phyloP scores from a whole-genome alignment of 1,140 invertebrate genomes.

The Bombyx mandarina region DNA sequence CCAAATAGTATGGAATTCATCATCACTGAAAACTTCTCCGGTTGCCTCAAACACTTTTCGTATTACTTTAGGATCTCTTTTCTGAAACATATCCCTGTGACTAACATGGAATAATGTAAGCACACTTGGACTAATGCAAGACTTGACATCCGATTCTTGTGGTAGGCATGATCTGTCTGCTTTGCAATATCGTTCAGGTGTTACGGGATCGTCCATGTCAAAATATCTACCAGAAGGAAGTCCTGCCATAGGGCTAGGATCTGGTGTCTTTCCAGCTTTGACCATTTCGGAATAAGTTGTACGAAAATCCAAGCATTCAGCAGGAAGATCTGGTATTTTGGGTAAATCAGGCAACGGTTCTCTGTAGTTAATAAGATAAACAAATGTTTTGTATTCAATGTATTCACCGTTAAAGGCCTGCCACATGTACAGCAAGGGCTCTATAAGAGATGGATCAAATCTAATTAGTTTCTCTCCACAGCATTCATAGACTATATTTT shows the following conservation, averaged over 20 bases:
- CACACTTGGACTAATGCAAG: slow-evolving; percentile 43
- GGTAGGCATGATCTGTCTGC: slow-evolving; percentile 41
- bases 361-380: slow-evolving; percentile 46
- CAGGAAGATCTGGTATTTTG: slow-evolving; percentile 38
- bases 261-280: slow-evolving; percentile 29
- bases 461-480: slow-evolving; percentile 44
- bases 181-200: slow-evolving; percentile 37
- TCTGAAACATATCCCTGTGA: slow-evolving; percentile 57
- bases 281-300: slow-evolving; percentile 62
- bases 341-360: slow-evolving; percentile 44
- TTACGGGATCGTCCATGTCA: slow-evolving; percentile 47
- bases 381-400: slow-evolving; percentile 56
- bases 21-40: slow-evolving; percentile 43
- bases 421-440: slow-evolving; percentile 47
- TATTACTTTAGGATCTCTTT: slow-evolving; percentile 33
- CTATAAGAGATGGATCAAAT: slow-evolving; percentile 46
- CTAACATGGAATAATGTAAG: slow-evolving; percentile 45
- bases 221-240: slow-evolving; percentile 55
- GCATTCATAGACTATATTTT: slow-evolving; percentile 37
- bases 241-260: slow-evolving; percentile 35
- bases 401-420: slow-evolving; percentile 39
- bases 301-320: slow-evolving; percentile 40
- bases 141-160: slow-evolving; percentile 51
- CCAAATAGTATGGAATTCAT: slow-evolving; percentile 45
- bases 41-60: slow-evolving; percentile 46